Evolutionary conservation across 37 sponge, comb jelly and placozoan species (phyloP).

Genomic region (Beroe ovata): DNA sequence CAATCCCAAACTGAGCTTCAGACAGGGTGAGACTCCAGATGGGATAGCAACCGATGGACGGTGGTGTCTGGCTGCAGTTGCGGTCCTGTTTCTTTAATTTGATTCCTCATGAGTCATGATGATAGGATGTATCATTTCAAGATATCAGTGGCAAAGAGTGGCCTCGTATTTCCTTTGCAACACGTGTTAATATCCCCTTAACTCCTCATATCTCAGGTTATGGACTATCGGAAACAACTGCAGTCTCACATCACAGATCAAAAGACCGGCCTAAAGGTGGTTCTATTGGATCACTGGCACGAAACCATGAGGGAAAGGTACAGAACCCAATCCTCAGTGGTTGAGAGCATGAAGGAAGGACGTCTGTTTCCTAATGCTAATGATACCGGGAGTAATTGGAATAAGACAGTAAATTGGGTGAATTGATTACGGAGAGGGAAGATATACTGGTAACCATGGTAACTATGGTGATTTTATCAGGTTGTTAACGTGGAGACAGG

Average conservation of each 20-base stretch:
- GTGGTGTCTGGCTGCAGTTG: too few species aligned
- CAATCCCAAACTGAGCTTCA: background rate
- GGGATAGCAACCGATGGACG: too few species aligned
- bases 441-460: conserved; percentile 85
- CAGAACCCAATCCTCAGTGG: too few species aligned
- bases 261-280: background rate
- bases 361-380: too few species aligned
- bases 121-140: background rate
- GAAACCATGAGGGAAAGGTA: background rate
- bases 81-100: too few species aligned
- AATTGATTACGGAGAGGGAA: too few species aligned
- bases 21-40: background rate
- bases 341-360: too few species aligned
- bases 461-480: conserved; percentile 72
- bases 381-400: too few species aligned
- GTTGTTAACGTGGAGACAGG: too few species aligned
- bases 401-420: too few species aligned
- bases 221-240: conserved; percentile 84
- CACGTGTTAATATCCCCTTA: background rate
- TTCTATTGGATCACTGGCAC: background rate
- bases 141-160: background rate
- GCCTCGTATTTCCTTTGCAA: background rate
- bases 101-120: too few species aligned
- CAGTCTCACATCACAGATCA: conserved; percentile 69
- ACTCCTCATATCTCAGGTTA: conserved; percentile 69